Conservation (phyloP, 2,888 invertebrate genomes). For the Apotomis betuletana region DNA sequence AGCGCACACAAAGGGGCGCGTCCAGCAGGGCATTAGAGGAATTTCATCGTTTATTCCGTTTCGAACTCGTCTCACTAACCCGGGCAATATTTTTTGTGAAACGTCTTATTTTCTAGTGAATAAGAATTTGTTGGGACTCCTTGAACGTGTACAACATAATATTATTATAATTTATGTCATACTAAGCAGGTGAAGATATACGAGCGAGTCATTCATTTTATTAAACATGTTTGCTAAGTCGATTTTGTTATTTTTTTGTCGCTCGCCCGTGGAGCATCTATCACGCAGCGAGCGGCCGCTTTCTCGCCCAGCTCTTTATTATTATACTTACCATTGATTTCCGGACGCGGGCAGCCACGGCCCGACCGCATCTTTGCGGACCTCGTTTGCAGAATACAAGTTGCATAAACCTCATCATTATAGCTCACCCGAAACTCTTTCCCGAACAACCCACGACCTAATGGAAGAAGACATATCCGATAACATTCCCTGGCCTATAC, state of each 20-base stretch:
- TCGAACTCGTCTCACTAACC: constrained; percentile 69
- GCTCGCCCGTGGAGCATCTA: constrained; percentile 74
- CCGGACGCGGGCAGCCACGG: constrained; percentile 63
- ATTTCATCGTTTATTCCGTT: constrained; percentile 69
- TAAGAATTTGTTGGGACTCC: constrained; percentile 81
- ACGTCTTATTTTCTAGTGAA: constrained; percentile 80
- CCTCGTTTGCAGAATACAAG: neutral
- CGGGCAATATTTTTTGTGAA: constrained; percentile 71
- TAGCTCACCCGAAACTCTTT: constrained; percentile 26
- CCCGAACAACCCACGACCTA: constrained; percentile 28
- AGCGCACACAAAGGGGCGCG: constrained; percentile 59
- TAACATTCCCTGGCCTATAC: constrained; percentile 53
- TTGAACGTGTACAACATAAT: constrained; percentile 82
- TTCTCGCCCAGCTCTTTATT: constrained; percentile 80
- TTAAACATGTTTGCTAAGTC: constrained; percentile 83
- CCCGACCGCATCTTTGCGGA: constrained; percentile 34
- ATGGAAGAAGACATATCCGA: constrained; percentile 45
- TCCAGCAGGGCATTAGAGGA: constrained; percentile 63
- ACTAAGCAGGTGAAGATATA: constrained; percentile 84
- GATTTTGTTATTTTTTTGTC: constrained; percentile 82
- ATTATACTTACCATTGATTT: constrained; percentile 71
- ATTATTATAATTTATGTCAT: constrained; percentile 83
- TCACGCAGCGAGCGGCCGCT: constrained; percentile 81
- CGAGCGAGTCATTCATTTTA: constrained; percentile 82
- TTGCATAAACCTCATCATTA: constrained; percentile 14